Base-by-base conservation (phyloP, 2,113 vertebrate species). In the Lasiurus cinereus region DNA sequence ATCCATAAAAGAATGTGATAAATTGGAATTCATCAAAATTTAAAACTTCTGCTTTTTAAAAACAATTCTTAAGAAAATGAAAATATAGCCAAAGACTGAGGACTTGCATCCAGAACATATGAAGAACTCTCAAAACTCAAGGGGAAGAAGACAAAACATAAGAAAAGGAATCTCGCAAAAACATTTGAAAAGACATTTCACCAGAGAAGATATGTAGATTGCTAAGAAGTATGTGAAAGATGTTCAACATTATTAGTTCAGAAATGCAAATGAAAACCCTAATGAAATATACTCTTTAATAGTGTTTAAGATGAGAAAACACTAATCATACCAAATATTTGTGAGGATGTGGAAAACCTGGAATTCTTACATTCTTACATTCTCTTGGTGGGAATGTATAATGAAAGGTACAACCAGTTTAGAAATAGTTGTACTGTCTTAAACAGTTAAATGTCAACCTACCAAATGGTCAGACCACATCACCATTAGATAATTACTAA, bases 251-350 rank as follows among this genome's bases (percentile, higher is more conserved):
- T 31, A 84, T 93, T 52, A 56, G 33, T 83, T 33, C 13, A 83
- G 72, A 83, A 93, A 73, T 67, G 29, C 18, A 88, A 72, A 93
- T 73, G 56, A 88, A 94, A 92, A 82, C 11, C 43, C 90, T 21
- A 92, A 43, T 87, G 22, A 85, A 24, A 76, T 59, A 69, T 16
- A 56, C 9, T 77, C 48, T 89, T 77, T 85, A 36, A 91, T 33
- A 73, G 64, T 54, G 21, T 70, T 90, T 69, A 90, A 86, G 29
- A 93, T 76, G 16, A 62, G 69, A 85, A 84, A 67, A 89, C 15
- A 85, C 48, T 43, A 18, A 92, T 29, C 29, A 46, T 78, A 90
- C 8, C 18, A 91, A 83, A 66, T 33, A 91, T 2, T 59, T 22
- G 62, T 82, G 15, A 78, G 1, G 15, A 50, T 73, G 31, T 43